Percentiles rank a stretch among this genome's conserved stretches.
phyloP scores from a whole-genome alignment of 2,113 vertebrate genomes.

The Leucopternis melanops region DNA sequence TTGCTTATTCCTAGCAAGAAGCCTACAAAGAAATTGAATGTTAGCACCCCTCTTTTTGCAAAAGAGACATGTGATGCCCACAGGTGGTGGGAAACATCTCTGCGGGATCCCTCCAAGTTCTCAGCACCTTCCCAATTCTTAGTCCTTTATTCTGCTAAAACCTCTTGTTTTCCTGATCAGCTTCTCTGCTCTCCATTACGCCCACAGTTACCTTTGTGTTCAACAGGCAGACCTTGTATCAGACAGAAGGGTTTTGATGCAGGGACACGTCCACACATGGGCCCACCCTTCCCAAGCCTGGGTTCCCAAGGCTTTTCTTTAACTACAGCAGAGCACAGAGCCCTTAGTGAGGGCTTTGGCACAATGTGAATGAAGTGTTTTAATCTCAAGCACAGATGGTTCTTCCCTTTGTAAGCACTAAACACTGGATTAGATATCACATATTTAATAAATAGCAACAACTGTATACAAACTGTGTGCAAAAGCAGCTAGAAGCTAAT shows the following conservation, averaged over 20 bases:
- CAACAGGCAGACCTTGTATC: background rate
- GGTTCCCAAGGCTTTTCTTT: background rate
- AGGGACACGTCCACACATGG: background rate
- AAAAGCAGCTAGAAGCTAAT: constrained; percentile 27
- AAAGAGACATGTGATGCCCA: background rate
- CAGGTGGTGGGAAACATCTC: background rate
- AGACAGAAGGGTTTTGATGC: background rate
- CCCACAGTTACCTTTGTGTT: background rate
- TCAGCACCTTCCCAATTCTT: background rate
- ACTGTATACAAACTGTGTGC: background rate
- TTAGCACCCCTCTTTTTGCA: background rate
- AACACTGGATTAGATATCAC: constrained; percentile 26
- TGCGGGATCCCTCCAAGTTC: background rate
- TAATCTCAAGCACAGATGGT: constrained; percentile 22
- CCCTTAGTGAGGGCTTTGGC: background rate
- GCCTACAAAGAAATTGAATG: background rate
- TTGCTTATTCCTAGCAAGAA: background rate
- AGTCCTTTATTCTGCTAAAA: background rate
- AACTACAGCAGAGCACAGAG: background rate
- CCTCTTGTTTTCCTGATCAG: background rate
- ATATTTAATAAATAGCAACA: constrained; percentile 42
- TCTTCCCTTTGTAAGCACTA: background rate
- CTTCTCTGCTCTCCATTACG: background rate
- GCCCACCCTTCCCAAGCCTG: background rate
- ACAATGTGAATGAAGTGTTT: background rate